Conservation (phyloP, 35 echinoderm and acorn worm species). For the Holothuria glaberrima region DNA sequence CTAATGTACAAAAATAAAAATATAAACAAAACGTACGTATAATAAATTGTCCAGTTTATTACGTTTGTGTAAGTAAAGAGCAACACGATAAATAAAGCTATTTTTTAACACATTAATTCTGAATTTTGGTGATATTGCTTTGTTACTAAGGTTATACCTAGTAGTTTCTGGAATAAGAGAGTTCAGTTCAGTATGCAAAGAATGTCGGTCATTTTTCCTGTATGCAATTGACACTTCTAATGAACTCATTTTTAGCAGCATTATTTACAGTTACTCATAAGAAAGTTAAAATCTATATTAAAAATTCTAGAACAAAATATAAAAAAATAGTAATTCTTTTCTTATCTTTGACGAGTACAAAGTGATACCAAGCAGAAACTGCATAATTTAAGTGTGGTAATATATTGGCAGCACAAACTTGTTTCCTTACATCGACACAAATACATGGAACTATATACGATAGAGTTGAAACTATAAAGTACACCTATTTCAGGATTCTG, state of each 20-base stretch:
- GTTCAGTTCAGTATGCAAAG: not conserved
- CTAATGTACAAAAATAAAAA: too few species aligned
- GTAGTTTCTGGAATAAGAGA: constrained; percentile 4
- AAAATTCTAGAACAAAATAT: constrained; percentile 18
- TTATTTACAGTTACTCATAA: constrained; percentile 30
- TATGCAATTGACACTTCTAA: constrained; percentile 29
- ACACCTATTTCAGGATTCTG: constrained; percentile 7
- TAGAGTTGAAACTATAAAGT: constrained; percentile 18
- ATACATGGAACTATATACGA: constrained; percentile 19
- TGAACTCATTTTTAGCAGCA: constrained; percentile 33
- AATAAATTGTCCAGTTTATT: too few species aligned
- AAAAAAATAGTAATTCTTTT: constrained; percentile 6
- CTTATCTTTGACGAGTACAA: not conserved
- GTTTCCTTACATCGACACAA: not conserved
- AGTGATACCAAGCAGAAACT: constrained; percentile 21
- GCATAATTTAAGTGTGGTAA: not conserved
- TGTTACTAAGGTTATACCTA: too few species aligned
- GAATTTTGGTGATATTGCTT: too few species aligned
- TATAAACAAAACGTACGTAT: too few species aligned
- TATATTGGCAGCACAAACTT: not conserved
- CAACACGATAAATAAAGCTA: too few species aligned
- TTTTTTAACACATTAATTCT: too few species aligned
- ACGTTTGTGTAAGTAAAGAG: too few species aligned
- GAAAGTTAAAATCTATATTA: constrained; percentile 3
- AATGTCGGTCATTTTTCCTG: not conserved